A percentile compares a stretch with the other conserved stretches of the same genome.
These are phyloP conservation scores for Pedionomus torquatus DNA, from an alignment of 2,113 vertebrate species.

Conservation along the genomic window DNA sequence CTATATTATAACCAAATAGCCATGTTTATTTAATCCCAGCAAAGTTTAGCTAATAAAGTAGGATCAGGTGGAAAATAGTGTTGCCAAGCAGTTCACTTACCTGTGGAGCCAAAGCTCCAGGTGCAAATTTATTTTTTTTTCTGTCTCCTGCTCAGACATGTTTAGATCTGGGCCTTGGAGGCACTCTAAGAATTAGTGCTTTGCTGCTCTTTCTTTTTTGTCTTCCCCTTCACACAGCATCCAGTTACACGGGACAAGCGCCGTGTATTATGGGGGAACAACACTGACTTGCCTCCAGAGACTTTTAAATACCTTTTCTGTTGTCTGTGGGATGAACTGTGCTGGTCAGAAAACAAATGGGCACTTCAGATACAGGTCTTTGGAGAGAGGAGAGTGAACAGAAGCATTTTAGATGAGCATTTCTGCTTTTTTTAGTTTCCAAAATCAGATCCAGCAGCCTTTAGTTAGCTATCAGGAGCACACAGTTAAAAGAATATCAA, in stretches of 20 bases:
- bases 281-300: not conserved
- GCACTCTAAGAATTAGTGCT: not conserved
- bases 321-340: not conserved
- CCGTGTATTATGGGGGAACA: not conserved
- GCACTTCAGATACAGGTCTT: not conserved
- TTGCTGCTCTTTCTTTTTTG: not conserved
- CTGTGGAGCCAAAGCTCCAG: not conserved
- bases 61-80: not conserved
- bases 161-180: constrained; percentile 34
- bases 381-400: not conserved
- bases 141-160: not conserved
- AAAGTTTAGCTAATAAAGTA: not conserved
- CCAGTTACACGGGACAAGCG: not conserved
- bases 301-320: not conserved
- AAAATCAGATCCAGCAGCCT: not conserved
- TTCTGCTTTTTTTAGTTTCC: not conserved
- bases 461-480: not conserved
- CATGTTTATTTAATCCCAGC: not conserved
- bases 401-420: not conserved
- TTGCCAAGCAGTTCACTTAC: not conserved
- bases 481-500: not conserved
- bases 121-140: not conserved
- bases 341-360: not conserved
- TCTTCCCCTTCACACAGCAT: not conserved
- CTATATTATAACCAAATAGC: not conserved